Evolutionary conservation across 2,888 invertebrate species (phyloP).

Genomic region (Sericinus montela): DNA sequence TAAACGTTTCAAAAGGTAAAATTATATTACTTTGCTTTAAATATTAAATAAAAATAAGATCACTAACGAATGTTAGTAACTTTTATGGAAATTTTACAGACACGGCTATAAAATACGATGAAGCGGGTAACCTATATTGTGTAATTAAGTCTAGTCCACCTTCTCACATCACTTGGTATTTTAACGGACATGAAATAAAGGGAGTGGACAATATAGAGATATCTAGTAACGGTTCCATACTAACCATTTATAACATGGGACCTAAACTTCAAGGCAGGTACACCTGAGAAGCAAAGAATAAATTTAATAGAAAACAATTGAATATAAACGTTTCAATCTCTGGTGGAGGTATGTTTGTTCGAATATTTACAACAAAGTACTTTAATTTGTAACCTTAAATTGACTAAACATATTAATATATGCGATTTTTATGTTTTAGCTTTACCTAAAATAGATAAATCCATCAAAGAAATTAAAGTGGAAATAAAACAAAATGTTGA

Average conservation of each 20-base stretch:
- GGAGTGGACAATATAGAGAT: slow-evolving; percentile 26
- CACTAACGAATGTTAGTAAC: no score
- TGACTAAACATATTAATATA: no score
- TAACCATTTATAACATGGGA: slow-evolving; percentile 37
- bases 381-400: no score
- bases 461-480: slow-evolving; percentile 13
- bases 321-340: slow-evolving; percentile 29
- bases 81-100: slow-evolving; percentile 25
- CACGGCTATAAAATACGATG: slow-evolving; percentile 31
- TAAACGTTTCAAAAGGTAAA: slow-evolving; percentile 25
- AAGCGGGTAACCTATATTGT: slow-evolving; percentile 30
- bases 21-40: no score
- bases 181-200: slow-evolving; percentile 24
- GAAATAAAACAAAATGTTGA: slow-evolving; percentile 24
- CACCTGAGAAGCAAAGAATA: slow-evolving; percentile 35
- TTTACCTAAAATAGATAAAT: slow-evolving; percentile 36
- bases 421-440: slow-evolving; percentile 28
- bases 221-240: slow-evolving; percentile 29
- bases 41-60: no score
- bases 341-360: slow-evolving; percentile 33
- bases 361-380: no score
- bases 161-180: slow-evolving; percentile 37
- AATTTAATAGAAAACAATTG: slow-evolving; percentile 19
- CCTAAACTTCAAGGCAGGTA: slow-evolving; percentile 31
- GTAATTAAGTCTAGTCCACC: slow-evolving; percentile 38